A percentile compares a stretch with the other conserved stretches of the same genome.
Conservation (phyloP, 2,113 vertebrate genomes). For the Rhinichthys klamathensis region DNA sequence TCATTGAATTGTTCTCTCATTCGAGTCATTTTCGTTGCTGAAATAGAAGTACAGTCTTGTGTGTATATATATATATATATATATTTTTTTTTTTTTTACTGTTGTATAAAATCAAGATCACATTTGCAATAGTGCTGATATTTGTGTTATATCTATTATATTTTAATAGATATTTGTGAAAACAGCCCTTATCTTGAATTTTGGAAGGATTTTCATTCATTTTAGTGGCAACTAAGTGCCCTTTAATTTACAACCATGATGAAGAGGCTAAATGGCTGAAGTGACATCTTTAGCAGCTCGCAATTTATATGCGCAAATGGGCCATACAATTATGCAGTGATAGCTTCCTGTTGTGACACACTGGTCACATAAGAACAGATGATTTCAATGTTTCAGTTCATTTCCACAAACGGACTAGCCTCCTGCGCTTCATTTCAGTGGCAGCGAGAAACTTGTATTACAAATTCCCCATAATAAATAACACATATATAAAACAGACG, state of each 20-base stretch:
- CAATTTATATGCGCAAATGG: neutral
- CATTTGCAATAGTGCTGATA: neutral
- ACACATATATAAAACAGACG: neutral
- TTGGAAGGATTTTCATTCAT: neutral
- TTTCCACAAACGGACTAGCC: neutral
- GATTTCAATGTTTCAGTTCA: neutral
- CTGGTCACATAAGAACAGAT: neutral
- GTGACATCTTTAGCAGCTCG: neutral
- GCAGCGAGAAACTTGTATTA: neutral
- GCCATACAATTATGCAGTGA: neutral
- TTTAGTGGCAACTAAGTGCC: neutral
- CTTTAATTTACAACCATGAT: neutral
- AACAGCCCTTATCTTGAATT: neutral
- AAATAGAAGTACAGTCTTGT: too few species aligned
- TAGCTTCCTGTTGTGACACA: neutral
- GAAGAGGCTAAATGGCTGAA: neutral
- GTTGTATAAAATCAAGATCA: neutral
- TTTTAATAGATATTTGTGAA: neutral
- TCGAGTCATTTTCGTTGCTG: too few species aligned
- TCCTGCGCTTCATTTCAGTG: neutral
- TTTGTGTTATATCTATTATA: too few species aligned
- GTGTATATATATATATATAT: too few species aligned
- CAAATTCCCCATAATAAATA: neutral
- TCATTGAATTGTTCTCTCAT: too few species aligned
- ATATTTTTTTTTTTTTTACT: neutral